These are phyloP conservation scores for Syndactyla subalaris DNA, from an alignment of 2,797 vertebrate genomes.

Conservation along the genomic window DNA sequence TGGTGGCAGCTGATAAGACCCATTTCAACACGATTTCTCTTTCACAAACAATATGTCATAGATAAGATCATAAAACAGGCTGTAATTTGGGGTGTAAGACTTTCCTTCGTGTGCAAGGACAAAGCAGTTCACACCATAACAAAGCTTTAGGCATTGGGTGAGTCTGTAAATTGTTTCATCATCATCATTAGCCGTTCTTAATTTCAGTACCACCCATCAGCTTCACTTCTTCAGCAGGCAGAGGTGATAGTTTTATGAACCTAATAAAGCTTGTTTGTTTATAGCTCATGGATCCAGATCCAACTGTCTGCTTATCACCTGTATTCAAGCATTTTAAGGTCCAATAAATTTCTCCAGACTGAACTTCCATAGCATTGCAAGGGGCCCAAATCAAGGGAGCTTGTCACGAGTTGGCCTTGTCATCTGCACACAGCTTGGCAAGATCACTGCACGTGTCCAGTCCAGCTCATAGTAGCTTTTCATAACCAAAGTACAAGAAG, in stretches of 20 bases:
- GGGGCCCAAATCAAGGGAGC: conserved; percentile 17
- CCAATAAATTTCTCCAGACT: background rate
- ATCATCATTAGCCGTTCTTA: background rate
- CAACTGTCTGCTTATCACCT: background rate
- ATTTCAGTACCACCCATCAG: background rate
- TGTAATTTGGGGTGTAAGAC: background rate
- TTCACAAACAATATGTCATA: background rate
- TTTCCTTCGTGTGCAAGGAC: background rate
- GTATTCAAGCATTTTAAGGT: background rate
- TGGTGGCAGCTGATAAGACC: conserved; percentile 27
- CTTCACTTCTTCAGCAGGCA: background rate
- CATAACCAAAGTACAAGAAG: conserved; percentile 12
- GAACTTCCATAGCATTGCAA: background rate
- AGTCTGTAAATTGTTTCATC: background rate
- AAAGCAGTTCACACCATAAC: background rate
- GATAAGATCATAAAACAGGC: background rate
- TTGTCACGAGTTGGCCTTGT: background rate
- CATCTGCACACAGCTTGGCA: background rate
- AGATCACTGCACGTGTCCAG: background rate
- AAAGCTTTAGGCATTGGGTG: background rate
- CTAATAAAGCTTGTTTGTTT: background rate
- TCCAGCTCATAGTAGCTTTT: background rate
- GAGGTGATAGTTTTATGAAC: background rate
- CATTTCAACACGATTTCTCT: background rate
- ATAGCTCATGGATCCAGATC: background rate